phyloP scores from a whole-genome alignment of 53 echinoderm and acorn worm genomes.

The Stichopus horrens region DNA sequence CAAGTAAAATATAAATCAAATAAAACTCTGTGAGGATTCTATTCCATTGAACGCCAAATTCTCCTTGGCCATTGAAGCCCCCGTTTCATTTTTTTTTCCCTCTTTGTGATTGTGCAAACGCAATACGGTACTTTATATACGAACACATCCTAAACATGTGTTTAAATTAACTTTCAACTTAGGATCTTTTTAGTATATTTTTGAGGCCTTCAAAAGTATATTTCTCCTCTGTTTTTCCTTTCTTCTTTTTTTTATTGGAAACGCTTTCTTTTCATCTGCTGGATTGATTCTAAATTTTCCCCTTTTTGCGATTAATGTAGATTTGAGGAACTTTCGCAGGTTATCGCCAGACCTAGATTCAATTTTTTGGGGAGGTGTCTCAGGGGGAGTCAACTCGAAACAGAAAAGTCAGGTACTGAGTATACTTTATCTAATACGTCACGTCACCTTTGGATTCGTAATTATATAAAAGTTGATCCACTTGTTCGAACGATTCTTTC shows the following conservation, averaged over 20 bases:
- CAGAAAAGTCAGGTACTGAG: background rate
- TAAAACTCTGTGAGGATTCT: no score
- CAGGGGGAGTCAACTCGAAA: background rate
- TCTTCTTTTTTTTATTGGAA: background rate
- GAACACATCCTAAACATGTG: no score
- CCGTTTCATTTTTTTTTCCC: no score
- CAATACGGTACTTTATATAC: no score
- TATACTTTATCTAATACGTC: background rate
- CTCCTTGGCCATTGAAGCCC: no score
- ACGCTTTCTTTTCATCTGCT: background rate
- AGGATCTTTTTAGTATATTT: background rate
- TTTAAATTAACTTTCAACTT: no score
- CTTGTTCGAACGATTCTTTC: background rate
- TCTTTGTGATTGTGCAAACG: no score
- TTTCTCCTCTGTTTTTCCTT: background rate
- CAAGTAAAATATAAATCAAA: no score
- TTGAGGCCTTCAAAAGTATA: background rate
- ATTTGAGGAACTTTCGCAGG: background rate
- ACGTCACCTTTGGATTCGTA: background rate
- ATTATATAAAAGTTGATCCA: background rate
- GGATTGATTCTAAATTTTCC: background rate
- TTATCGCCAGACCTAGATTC: background rate
- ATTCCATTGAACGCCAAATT: no score
- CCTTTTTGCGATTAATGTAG: background rate
- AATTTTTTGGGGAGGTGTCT: background rate